Percentiles rank a stretch among this genome's conserved stretches.
phyloP scores from a whole-genome alignment of 2,888 invertebrate genomes.

The Punctoribates punctum region DNA sequence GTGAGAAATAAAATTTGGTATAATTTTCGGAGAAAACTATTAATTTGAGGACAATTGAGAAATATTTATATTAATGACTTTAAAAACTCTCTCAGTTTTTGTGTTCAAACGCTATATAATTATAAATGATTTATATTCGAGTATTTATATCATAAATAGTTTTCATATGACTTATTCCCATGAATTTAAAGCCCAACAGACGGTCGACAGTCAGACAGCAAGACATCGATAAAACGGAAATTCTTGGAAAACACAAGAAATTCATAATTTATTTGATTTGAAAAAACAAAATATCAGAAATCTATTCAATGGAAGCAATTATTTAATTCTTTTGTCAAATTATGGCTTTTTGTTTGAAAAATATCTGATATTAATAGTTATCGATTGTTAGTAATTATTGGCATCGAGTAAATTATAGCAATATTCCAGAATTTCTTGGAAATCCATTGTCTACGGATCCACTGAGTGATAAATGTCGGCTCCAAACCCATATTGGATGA shows the following conservation, averaged over 20 bases:
- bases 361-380: not conserved
- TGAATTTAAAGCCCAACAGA: not conserved
- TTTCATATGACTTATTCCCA: conserved; percentile 3
- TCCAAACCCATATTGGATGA: no score
- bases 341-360: not conserved
- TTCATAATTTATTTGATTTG: not conserved
- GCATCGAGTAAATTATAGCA: no score
- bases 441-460: no score
- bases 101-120: conserved; percentile 5
- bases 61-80: not conserved
- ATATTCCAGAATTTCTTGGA: no score
- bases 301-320: no score
- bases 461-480: no score
- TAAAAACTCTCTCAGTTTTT: not conserved
- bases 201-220: not conserved
- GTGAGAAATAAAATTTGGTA: not conserved
- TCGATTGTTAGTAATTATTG: conserved; percentile 2
- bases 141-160: not conserved
- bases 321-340: not conserved
- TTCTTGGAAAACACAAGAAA: not conserved
- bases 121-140: conserved; percentile 1
- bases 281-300: no score
- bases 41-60: not conserved
- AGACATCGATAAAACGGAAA: not conserved
- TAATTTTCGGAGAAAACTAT: conserved; percentile 1